Conservation (phyloP, 2,113 vertebrate species). For the Petroica traversi region DNA sequence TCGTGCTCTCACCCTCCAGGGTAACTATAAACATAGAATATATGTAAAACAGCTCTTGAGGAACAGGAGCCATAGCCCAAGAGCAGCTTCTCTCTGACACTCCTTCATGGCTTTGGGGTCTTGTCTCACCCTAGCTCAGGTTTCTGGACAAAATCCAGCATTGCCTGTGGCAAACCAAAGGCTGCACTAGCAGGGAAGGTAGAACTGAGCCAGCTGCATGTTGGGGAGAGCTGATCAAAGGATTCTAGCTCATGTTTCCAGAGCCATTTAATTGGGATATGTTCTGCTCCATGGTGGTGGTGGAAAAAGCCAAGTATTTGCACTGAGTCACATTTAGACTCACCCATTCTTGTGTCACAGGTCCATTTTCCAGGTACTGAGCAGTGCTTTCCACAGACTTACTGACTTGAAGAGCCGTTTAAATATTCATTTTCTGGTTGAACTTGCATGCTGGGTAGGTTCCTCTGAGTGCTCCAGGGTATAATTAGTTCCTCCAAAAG, state of each 20-base stretch:
- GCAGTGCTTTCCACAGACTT: not conserved
- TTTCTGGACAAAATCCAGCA: not conserved
- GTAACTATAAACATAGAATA: not conserved
- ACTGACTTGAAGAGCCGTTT: not conserved
- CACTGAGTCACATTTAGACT: not conserved
- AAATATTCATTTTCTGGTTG: conserved; percentile 44
- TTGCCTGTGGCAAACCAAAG: not conserved
- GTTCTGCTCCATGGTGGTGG: rapidly evolving
- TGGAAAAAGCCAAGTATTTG: not conserved
- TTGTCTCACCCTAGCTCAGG: not conserved
- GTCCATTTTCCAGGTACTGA: conserved; percentile 9
- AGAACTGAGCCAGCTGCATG: rapidly evolving
- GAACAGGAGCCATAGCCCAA: not conserved
- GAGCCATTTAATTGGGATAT: not conserved
- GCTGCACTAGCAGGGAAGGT: not conserved
- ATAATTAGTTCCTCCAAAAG: conserved; percentile 35
- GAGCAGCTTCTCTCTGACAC: not conserved
- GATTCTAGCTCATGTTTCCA: not conserved
- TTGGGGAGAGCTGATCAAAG: not conserved
- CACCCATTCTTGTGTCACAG: not conserved
- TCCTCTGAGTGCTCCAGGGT: not conserved
- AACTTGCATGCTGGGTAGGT: not conserved
- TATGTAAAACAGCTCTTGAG: not conserved
- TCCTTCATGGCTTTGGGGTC: not conserved
- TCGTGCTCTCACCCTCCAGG: not conserved